A percentile compares a stretch with the other conserved stretches of the same genome.
Conservation (phyloP, 2,113 vertebrate genomes). For the Xenopus tropicalis region UCB_Xtro_10.0 CM004447.2:34521501-34522000, state of each 20-base stretch:
- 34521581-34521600: constrained; percentile 63
- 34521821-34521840: constrained; percentile 99
- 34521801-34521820: constrained; percentile 98
- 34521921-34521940: constrained; percentile 79
- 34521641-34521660: constrained; percentile 98
- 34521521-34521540: no score
- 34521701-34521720: constrained; percentile 76
- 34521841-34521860: constrained; percentile 95
- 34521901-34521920: constrained; percentile 76
- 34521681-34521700: constrained; percentile 89
- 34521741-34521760: constrained; percentile 98
- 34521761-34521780: constrained; percentile 98
- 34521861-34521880: constrained; percentile 68
- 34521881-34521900: constrained; percentile 82
- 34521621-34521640: constrained; percentile 89
- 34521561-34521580: constrained; percentile 61
- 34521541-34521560: constrained; percentile 59
- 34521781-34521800: constrained; percentile 99
- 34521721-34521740: constrained; percentile 82
- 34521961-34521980: constrained; percentile 92
- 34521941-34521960: constrained; percentile 97
- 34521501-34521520: no score
- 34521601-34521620: constrained; percentile 85
- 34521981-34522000: constrained; percentile 91
- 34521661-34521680: constrained; percentile 92